These are phyloP conservation scores for Chydorus sphaericus DNA, from an alignment of 2,888 invertebrate genomes.

Conservation along the genomic window DNA sequence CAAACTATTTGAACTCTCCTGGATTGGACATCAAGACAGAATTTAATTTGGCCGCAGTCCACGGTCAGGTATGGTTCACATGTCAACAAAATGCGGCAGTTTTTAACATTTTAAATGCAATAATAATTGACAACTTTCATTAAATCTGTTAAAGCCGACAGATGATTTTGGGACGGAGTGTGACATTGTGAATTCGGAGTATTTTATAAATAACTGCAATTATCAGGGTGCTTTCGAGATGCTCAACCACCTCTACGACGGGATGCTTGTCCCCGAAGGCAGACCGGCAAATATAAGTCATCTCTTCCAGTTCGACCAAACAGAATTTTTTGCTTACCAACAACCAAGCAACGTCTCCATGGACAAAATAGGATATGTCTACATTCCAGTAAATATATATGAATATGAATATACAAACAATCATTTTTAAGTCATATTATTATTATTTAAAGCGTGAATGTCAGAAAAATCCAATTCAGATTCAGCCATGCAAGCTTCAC, in stretches of 20 bases:
- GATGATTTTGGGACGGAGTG: constrained; percentile 23
- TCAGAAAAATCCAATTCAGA: too few relatives aligned
- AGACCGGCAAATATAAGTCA: constrained; percentile 6
- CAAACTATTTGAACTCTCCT: constrained; percentile 1
- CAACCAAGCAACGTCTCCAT: constrained; percentile 19
- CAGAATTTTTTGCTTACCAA: constrained; percentile 18
- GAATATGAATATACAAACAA: too few relatives aligned
- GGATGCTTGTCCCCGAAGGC: constrained; percentile 17
- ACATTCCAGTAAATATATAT: constrained; percentile 19
- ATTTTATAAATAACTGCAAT: constrained; percentile 24
- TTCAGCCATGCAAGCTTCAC: constrained; percentile 18
- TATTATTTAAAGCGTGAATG: too few relatives aligned
- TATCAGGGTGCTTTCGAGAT: constrained; percentile 25
- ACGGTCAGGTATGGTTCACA: constrained; percentile 17
- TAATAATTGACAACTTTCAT: constrained; percentile 6
- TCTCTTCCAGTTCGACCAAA: constrained; percentile 19
- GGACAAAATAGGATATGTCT: constrained; percentile 19
- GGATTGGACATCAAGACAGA: constrained; percentile 11
- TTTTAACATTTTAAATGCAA: constrained; percentile 14
- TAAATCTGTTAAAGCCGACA: constrained; percentile 21
- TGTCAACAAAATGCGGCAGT: too few relatives aligned
- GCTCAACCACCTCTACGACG: constrained; percentile 24
- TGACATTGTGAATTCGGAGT: constrained; percentile 15
- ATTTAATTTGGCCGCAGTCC: constrained; percentile 7
- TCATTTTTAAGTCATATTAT: too few relatives aligned